Conservation (phyloP, 2,797 vertebrate genomes). For the Alcedo atthis region DNA sequence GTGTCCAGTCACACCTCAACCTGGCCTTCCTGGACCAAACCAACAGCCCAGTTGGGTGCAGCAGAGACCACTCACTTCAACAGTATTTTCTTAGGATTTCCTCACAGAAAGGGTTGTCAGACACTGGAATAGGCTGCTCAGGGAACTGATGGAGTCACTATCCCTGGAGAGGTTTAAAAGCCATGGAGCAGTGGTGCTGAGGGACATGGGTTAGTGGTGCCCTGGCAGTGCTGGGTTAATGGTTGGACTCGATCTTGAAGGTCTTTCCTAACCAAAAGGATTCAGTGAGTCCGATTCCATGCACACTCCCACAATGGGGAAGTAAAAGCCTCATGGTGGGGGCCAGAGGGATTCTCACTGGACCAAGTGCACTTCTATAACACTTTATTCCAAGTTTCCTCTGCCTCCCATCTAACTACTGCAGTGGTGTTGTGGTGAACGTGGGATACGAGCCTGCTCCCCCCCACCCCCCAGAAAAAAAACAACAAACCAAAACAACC, state of each 20-base stretch:
- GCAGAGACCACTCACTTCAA: neutral
- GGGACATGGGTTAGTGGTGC: neutral
- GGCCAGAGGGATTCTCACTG: neutral
- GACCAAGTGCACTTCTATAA: constrained; percentile 2
- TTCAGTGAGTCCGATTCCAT: neutral
- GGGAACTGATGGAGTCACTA: neutral
- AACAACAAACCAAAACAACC: neutral
- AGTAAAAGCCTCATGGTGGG: fast-evolving
- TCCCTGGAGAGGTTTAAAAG: neutral
- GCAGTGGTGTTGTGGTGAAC: neutral
- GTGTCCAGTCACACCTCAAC: neutral
- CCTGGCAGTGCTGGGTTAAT: neutral
- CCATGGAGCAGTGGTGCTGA: neutral
- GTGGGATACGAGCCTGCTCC: constrained; percentile 18
- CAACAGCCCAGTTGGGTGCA: neutral
- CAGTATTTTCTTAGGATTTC: neutral
- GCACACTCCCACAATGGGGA: neutral
- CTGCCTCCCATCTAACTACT: neutral
- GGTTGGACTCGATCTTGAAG: neutral
- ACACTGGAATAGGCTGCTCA: neutral
- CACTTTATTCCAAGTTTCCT: constrained; percentile 9
- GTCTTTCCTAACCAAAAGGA: neutral
- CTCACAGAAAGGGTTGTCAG: neutral
- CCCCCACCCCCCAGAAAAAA: fast-evolving
- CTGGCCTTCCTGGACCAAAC: neutral